Percentiles rank a stretch among this genome's conserved stretches.
These are phyloP conservation scores for Vombatus ursinus DNA, from an alignment of 2,113 vertebrate species.

Conservation along the genomic window DNA sequence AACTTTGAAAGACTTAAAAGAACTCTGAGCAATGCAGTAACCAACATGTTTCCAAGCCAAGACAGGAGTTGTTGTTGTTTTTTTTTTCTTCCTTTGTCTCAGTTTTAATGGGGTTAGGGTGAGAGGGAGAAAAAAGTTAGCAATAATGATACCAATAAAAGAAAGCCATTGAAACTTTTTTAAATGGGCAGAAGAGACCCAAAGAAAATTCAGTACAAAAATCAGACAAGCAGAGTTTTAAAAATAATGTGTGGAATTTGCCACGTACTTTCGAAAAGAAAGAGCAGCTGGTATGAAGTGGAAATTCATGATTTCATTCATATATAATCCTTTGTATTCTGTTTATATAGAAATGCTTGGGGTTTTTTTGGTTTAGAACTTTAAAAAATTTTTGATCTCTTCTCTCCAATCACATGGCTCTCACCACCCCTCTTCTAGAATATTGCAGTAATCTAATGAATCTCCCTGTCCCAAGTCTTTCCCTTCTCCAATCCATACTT, in stretches of 20 bases:
- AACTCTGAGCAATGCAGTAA: not conserved
- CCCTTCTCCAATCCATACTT: not conserved
- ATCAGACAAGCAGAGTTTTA: not conserved
- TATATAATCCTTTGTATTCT: not conserved
- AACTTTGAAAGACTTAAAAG: not conserved
- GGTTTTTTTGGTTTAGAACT: not conserved
- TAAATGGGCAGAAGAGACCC: not conserved
- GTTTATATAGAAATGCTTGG: not conserved
- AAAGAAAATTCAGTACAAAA: not conserved
- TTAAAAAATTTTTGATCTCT: not conserved
- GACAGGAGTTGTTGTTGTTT: not conserved
- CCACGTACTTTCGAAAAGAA: not conserved
- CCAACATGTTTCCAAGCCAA: not conserved
- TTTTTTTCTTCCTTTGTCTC: constrained; percentile 15
- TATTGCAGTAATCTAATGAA: not conserved
- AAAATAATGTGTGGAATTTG: not conserved
- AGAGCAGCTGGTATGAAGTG: not conserved
- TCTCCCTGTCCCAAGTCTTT: not conserved
- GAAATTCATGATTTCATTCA: not conserved
- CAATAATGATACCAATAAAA: not conserved
- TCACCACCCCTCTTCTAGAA: not conserved
- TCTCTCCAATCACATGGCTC: not conserved
- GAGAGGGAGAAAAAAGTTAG: not conserved
- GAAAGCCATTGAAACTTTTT: not conserved
- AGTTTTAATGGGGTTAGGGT: constrained; percentile 36